Evolutionary conservation across 2,113 vertebrate species (phyloP), one percentile per base, ranked within the genome.

Genomic region (Caloenas nicobarica): DNA sequence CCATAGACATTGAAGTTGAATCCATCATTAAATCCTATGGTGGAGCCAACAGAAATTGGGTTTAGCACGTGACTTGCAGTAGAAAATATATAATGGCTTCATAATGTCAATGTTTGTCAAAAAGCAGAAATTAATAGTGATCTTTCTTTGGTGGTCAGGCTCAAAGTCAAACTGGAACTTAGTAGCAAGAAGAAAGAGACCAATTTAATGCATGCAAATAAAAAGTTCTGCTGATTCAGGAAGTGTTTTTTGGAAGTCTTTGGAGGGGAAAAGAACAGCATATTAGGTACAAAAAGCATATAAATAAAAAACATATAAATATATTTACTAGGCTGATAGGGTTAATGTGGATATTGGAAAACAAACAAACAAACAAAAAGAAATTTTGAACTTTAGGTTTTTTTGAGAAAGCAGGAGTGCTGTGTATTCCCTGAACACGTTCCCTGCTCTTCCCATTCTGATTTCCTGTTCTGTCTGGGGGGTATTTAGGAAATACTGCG

Each of bases 151-250:
- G 78, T 95, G 91, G 84, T 91, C 84, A 85, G 78, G 89, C 92
- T 94, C 29, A 28, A 92, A 95, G 73, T 96, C 95, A 85, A 86
- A 58, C 51, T 88, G 78, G 51, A 83, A 86, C 65, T 88, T 89
- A 34, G 36, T 29, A 88, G 58, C 40, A 19, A 90, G 71, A 50
- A 73, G 40, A 68, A 44, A 58, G 58, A 87, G 78, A 25, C 38
- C 16, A 36, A 36, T 80, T 76, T 83, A 91, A 82, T 82, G 44
- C 42, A 78, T 77, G 40, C 50, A 86, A 93, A 86, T 83, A 40
- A 72, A 91, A 92, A 84, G 58, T 64, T 31, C 33, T 96, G 85
- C 85, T 94, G 88, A 88, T 72, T 88, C 58, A 83, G 71, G 56
- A 78, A 56, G 15, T 66, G 24, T 77, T 93, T 21, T 70, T 36